Base-by-base conservation (phyloP, 2,888 invertebrate species). In the Zhuqinia jingwanae region DNA sequence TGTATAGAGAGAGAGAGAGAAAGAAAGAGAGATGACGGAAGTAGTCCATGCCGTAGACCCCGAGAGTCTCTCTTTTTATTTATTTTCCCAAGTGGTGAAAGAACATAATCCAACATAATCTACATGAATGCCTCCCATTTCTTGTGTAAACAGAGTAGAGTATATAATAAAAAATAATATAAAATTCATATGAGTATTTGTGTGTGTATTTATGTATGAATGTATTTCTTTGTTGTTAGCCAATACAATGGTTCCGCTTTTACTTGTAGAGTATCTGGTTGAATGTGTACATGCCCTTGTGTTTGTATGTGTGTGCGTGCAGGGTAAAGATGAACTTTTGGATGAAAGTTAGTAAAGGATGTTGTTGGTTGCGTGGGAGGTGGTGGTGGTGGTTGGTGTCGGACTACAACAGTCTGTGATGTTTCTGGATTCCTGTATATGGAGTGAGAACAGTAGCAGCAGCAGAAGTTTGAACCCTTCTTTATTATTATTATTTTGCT, bases 41-140 rank as follows among this genome's bases (percentile, higher is more conserved):
- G 27, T 15, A n/a, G 53, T 53, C 53, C 53, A 15, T 6, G 2
- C 11, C 6, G 3, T 10, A 63, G 8, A 5, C 45, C 22, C 36
- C 36, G 5, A 8, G 3, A 36, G 36, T 36, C 36, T 36, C 5
- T 36, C 8, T 45, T 68, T 58, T 11, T 11, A 58, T 65, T 60
- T 63, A 63, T 70, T 30, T 80, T 70, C 58, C 45, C 17, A 80
- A 80, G 75, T 75, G 70, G 53, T 73, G 80, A 76, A 81, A 65
- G 27, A 58, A 76, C 70, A 80, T 86, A 86, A 86, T 85, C 85
- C 85, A 79, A 78, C 75, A 75, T 86, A 86, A 86, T 86, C 86
- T 76, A 86, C 80, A 86, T 68, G 70, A 73, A 81, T 76, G 63
- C 65, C 68, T 80, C 76, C 60, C 76, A 81, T 81, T 80, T 84